Evolutionary conservation across 2,888 invertebrate genomes (phyloP), one percentile per base, ranked within the genome.

Genomic region (Xylophagus ater): DNA sequence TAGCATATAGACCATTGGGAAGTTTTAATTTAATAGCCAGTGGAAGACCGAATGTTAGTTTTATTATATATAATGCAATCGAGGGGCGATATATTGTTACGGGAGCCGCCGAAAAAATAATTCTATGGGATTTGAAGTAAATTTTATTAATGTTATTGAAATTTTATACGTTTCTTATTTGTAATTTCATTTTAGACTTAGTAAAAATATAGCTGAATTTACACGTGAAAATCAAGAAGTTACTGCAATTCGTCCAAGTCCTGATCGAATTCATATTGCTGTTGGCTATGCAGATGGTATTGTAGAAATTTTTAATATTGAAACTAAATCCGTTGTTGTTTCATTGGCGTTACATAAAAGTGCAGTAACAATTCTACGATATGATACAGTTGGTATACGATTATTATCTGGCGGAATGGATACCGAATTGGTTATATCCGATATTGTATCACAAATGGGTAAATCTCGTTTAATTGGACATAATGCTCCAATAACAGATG

Each of bases 381-480:
- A 86, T 66, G 93, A 94, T 64, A 66, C 67, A 24, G 71, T 77
- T 46, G 93, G 93, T 1, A 80, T 90, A 54, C 74, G 82, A 50
- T 68, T 97, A 40, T 87, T 88, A 0, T 89, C 92, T 35, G 96
- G 96, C 12, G 67, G 69, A 14, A 57, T 85, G 81, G 96, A 97
- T 60, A 90, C 90, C 5, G 87, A 93, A 60, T 75, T 97, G 4
- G 86, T 97, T 31, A 72, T 96, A 2, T 93, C 94, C 83, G 97
- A 98, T 68, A 77, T 90, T 4, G 82, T 97, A 5, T 81, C 87
- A 34, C 93, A 94, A 65, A 75, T 79, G 39, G 98, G 98, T 44
- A 67, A 90, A 29, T 88, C 82, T 53, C 73, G 94, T 41, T 73
- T 98, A 44, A 79, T 78, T 55, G 96, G 94, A 0, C 97, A 98